A percentile compares a stretch with the other conserved stretches of the same genome.
Conservation (phyloP, 1,140 invertebrate genomes). For the Drosophila yakuba region DNA sequence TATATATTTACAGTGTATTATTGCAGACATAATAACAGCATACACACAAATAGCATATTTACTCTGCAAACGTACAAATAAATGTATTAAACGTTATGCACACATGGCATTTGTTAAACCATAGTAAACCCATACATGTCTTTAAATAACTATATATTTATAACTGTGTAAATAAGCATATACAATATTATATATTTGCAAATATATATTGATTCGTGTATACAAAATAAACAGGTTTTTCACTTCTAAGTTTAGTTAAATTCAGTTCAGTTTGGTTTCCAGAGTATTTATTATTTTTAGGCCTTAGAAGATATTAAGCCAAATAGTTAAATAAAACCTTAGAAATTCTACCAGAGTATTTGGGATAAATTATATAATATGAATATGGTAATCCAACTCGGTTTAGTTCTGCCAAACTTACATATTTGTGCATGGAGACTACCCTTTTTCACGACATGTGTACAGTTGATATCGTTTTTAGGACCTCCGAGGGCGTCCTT, state of each 20-base stretch:
- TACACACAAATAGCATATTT: constrained; percentile 29
- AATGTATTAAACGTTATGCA: constrained; percentile 53
- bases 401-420: not conserved
- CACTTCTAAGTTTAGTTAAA: too few species aligned
- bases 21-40: constrained; percentile 20
- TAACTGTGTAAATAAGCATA: constrained; percentile 47
- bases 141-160: constrained; percentile 35
- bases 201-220: constrained; percentile 42
- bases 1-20: constrained; percentile 44
- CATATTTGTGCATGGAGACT: not conserved
- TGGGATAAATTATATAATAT: not conserved
- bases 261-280: not conserved
- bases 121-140: constrained; percentile 35
- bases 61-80: constrained; percentile 57
- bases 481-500: not conserved
- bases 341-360: too few species aligned
- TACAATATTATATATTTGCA: constrained; percentile 40
- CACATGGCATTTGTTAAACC: constrained; percentile 46
- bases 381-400: too few species aligned
- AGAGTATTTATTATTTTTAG: too few species aligned
- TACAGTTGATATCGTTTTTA: constrained; percentile 32
- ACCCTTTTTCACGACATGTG: not conserved
- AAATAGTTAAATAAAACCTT: too few species aligned
- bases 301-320: too few species aligned
- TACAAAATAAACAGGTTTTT: not conserved